Conservation (phyloP, 1,140 invertebrate genomes). For the Hyles vespertilio region DNA sequence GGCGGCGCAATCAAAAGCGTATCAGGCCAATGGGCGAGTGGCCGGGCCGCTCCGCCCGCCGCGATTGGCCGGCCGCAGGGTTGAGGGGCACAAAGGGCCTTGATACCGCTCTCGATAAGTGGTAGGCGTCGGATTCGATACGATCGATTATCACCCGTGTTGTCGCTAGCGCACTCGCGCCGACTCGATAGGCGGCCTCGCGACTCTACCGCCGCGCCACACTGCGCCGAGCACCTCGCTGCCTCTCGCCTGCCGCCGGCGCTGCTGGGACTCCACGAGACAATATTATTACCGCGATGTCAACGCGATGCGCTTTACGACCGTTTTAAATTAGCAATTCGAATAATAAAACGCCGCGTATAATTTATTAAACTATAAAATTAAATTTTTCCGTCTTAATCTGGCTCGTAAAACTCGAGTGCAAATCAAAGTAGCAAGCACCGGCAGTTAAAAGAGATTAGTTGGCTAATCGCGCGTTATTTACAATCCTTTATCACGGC, state of each 20-base stretch:
- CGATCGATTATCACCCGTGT: slow-evolving; percentile 62
- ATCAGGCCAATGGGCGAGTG: slow-evolving; percentile 60
- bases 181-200: slow-evolving; percentile 21
- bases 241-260: background rate
- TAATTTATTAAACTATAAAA: slow-evolving; percentile 29
- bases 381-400: slow-evolving; percentile 26
- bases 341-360: slow-evolving; percentile 12
- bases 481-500: slow-evolving; percentile 62
- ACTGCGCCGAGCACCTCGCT: too few relatives aligned
- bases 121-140: slow-evolving; percentile 62
- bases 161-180: slow-evolving; percentile 10
- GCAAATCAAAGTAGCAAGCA: slow-evolving; percentile 42
- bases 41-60: slow-evolving; percentile 25
- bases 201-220: background rate
- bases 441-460: slow-evolving; percentile 51
- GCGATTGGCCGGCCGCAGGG: slow-evolving; percentile 54
- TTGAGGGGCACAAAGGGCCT: slow-evolving; percentile 58
- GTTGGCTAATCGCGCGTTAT: slow-evolving; percentile 54
- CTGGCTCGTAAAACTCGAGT: slow-evolving; percentile 36
- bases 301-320: background rate
- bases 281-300: slow-evolving; percentile 10
- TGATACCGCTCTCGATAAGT: slow-evolving; percentile 69
- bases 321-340: slow-evolving; percentile 13
- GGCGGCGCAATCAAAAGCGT: slow-evolving; percentile 73
- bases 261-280: slow-evolving; percentile 4